Conservation (phyloP, 1,140 invertebrate species). For the Caenorhabditis briggsae region DNA sequence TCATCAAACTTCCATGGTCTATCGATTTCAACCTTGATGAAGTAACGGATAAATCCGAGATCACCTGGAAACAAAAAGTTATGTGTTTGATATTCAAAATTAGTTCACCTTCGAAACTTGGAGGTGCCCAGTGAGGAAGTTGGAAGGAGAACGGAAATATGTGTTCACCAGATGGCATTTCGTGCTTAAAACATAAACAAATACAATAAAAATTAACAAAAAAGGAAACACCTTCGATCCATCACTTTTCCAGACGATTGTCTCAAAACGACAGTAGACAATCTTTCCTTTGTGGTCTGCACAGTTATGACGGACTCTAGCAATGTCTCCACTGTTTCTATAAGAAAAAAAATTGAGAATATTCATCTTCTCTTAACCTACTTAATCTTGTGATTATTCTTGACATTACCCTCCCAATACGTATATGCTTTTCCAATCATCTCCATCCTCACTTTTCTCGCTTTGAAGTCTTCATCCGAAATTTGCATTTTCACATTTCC, state of each 20-base stretch:
- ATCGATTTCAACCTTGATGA: constrained; percentile 29
- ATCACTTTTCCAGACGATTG: constrained; percentile 30
- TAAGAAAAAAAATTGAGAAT: not conserved
- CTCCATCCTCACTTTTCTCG: constrained; percentile 21
- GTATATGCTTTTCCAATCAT: constrained; percentile 45
- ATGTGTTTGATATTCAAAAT: not conserved
- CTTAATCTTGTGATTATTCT: constrained; percentile 44
- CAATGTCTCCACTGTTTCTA: constrained; percentile 33
- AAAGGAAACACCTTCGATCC: not conserved
- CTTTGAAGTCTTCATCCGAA: constrained; percentile 32
- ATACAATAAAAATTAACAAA: not conserved
- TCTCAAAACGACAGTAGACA: constrained; percentile 40
- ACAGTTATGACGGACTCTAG: constrained; percentile 28
- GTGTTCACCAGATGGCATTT: constrained; percentile 27
- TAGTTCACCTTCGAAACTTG: constrained; percentile 2
- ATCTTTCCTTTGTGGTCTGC: constrained; percentile 41
- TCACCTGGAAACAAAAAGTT: constrained; percentile 13
- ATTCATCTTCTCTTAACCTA: not conserved
- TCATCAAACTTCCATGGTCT: constrained; percentile 41
- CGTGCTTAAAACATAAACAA: not conserved
- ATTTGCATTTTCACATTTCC: constrained; percentile 39
- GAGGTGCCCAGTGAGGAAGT: constrained; percentile 36
- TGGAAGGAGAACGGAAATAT: constrained; percentile 25
- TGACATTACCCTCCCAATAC: constrained; percentile 32
- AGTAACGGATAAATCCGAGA: constrained; percentile 31